Percentiles rank a stretch among this genome's conserved stretches.
Conservation (phyloP, 1,140 invertebrate genomes). For the Drosophila nannoptera region DNA sequence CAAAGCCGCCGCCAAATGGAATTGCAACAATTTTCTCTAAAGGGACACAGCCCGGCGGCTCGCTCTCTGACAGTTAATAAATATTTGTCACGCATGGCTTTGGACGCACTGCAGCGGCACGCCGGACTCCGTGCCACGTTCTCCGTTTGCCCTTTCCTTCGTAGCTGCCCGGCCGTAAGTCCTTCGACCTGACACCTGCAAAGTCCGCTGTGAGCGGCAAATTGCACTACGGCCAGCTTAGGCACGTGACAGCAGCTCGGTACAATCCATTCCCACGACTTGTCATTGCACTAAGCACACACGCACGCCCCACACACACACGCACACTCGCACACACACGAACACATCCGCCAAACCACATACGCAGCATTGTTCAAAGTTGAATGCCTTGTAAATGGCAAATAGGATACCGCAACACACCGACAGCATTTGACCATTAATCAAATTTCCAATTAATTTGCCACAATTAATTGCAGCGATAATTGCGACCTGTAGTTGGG, state of each 20-base stretch:
- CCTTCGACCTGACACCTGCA: constrained; percentile 48
- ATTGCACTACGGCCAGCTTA: constrained; percentile 46
- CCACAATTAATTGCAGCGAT: constrained; percentile 71
- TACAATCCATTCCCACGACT: constrained; percentile 56
- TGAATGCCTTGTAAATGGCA: constrained; percentile 58
- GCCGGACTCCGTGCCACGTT: background rate
- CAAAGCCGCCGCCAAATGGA: constrained; percentile 24
- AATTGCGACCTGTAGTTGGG: constrained; percentile 42
- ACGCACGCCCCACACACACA: constrained; percentile 10
- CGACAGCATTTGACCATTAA: constrained; percentile 58
- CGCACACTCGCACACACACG: constrained; percentile 8
- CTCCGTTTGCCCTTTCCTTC: background rate
- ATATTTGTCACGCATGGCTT: constrained; percentile 69
- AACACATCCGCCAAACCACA: constrained; percentile 36
- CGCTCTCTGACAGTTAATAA: constrained; percentile 62
- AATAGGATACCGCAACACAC: constrained; percentile 43
- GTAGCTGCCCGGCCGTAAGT: background rate
- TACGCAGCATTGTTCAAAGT: constrained; percentile 56
- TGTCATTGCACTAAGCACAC: constrained; percentile 42
- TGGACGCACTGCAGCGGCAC: constrained; percentile 53
- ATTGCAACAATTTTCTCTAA: constrained; percentile 45
- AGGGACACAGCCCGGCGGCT: constrained; percentile 30
- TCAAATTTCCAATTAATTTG: constrained; percentile 75
- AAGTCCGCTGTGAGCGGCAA: constrained; percentile 30
- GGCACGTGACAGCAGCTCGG: constrained; percentile 60